Evolutionary conservation across 2,888 invertebrate species (phyloP), one percentile per base, ranked within the genome.

Genomic region (Microchrysa polita): DNA sequence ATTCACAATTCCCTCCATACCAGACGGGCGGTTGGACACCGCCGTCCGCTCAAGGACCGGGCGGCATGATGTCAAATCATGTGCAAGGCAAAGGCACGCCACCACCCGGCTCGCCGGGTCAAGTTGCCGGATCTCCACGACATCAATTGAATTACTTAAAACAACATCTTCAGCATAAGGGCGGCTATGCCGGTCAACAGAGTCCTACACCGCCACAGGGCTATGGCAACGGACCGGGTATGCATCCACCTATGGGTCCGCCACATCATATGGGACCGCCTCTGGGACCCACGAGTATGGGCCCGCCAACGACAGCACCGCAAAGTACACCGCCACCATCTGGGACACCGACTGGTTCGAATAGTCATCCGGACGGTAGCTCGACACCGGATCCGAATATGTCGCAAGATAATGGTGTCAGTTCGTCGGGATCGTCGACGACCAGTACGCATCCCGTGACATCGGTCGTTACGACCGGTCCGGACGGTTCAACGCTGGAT

Each of bases 381-480:
- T 73, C 73, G 20, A 73, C 74, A 4, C 78, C 81, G 1, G 84
- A 84, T 75, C 83, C 83, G 79, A 76, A 75, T 69, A 80, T 84
- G 87, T 89, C 85, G 84, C 93, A 89, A 82, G 89, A 90, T 82
- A 89, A 90, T 84, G 89, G 89, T 23, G 81, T 86, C 52, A 85
- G 84, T 76, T 85, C 85, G 40, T 83, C 85, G 42, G 84, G 83
- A 1, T 81, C 84, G n/a, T 80, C 82, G 22, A 79, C 81, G 57
- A 80, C 82, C 40, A 78, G 81, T 22, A 85, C 87, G 67, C 88
- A 92, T 83, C 91, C 93, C 74, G 94, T 94, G 79, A 94, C 94
- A 60, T 92, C 93, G 75, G 92, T 95, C 78, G 93, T 95, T 80
- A 95, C 95, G 77, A 95, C 95, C 73, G 95, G 95, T 2, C 95